A percentile compares a stretch with the other conserved stretches of the same genome.
Conservation (phyloP, 2,888 invertebrate genomes). For the Agapetus fuscipes region DNA sequence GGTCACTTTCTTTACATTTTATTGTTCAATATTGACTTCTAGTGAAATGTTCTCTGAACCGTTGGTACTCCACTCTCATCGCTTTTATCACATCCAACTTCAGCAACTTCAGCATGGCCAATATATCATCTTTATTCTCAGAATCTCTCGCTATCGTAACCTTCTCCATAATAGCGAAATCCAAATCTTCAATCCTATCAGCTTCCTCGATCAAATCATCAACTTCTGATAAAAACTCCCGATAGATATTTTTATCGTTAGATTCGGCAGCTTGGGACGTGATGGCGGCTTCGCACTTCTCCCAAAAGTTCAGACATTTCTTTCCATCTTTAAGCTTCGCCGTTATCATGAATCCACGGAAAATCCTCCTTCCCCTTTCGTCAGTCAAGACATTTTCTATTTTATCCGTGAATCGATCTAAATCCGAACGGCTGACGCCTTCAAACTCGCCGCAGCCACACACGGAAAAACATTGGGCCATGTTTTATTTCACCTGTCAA, state of each 20-base stretch:
- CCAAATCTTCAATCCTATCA: slow-evolving; percentile 37
- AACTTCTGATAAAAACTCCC: slow-evolving; percentile 30
- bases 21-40: too few species aligned
- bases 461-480: slow-evolving; percentile 42
- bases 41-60: slow-evolving; percentile 34
- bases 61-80: slow-evolving; percentile 34
- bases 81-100: slow-evolving; percentile 37
- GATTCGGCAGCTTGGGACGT: slow-evolving; percentile 31
- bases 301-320: slow-evolving; percentile 36
- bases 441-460: slow-evolving; percentile 40
- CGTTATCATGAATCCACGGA: slow-evolving; percentile 40
- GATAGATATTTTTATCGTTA: slow-evolving; percentile 27
- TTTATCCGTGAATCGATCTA: slow-evolving; percentile 42
- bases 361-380: slow-evolving; percentile 37
- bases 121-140: slow-evolving; percentile 32
- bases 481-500: slow-evolving; percentile 19
- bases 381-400: slow-evolving; percentile 43
- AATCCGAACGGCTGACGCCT: slow-evolving; percentile 38
- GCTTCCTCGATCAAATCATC: slow-evolving; percentile 35
- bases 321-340: slow-evolving; percentile 36
- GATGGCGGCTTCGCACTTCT: slow-evolving; percentile 34
- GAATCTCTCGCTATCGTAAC: slow-evolving; percentile 31
- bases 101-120: slow-evolving; percentile 31
- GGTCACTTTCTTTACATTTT: too few species aligned
- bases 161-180: slow-evolving; percentile 38